Base-by-base conservation (phyloP, 64 coral and sea anemone species). In the Cladopsammia gracilis region DNA sequence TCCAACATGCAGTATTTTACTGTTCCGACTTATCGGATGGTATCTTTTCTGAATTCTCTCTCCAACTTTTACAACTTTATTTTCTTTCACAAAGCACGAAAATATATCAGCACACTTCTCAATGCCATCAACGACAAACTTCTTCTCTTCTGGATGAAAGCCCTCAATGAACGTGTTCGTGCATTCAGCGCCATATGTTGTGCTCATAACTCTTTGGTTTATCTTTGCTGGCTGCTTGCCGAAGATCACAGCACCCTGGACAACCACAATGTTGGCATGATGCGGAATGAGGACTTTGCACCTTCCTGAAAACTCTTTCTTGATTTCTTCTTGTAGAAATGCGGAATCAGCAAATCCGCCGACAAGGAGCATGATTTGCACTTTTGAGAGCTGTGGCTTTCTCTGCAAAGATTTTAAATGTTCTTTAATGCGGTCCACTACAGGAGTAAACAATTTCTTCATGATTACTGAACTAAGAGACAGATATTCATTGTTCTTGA, bases 361-460 rank as follows among this genome's bases (percentile, higher is more conserved):
- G 18, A 77, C 74, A 19, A 77, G 74, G 8, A 77, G 47, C 49
- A 77, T 76, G 46, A 2, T 76, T 76, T 52, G 47, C 15, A 76
- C 73, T 51, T 76, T 76, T 3, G 73, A 50, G 4, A 76, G 73
- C 73, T 76, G 0, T 76, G 73, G 46, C 47, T 76, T 76, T 52
- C 4, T 9, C 48, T 51, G 18, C 8, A 76, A 43, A 16, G 46
- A 16, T 51, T 51, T 76, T 16, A 76, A n/a, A 51, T 76, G 73
- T 22, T 76, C 18, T 22, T 76, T 76, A 5, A 76, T 76, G 4
- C 48, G 14, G 1, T 76, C 16, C 46, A 77, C 48, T 3, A 77
- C 74, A 77, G 74, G 74, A 53, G 47, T 71, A 15, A 71, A 71
- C 25, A 76, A n/a, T 52, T 76, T 52, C 16, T 51, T 73, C 71